Conservation (phyloP, 2,113 vertebrate species). For the Urocynchramus pylzowi region DNA sequence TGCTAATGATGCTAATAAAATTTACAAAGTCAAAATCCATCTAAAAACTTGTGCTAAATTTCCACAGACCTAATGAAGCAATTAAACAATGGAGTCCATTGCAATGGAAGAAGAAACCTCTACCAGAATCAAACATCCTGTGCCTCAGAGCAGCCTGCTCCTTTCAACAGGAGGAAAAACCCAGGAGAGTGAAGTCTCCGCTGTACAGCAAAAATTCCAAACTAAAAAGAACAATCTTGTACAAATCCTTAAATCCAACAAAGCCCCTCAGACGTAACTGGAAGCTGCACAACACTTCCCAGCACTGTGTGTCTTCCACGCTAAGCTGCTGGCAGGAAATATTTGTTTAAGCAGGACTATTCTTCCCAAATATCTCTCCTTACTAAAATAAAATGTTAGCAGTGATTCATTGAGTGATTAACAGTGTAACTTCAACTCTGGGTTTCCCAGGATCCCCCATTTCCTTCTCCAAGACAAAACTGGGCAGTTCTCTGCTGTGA, state of each 20-base stretch:
- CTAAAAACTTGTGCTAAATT: neutral
- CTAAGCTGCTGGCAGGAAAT: neutral
- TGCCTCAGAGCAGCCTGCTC: neutral
- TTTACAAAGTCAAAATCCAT: neutral
- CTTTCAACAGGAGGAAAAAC: neutral
- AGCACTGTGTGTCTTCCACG: neutral
- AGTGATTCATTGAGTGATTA: conserved; percentile 18
- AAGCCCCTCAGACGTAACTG: neutral
- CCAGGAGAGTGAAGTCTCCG: neutral
- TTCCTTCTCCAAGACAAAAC: neutral
- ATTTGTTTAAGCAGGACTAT: neutral
- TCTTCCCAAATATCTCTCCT: neutral
- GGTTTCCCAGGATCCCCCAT: neutral
- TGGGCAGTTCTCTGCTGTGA: neutral
- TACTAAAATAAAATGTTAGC: conserved; percentile 15
- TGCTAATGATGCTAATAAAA: neutral
- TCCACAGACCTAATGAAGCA: neutral
- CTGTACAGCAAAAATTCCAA: neutral
- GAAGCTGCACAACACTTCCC: neutral
- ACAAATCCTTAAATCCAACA: neutral
- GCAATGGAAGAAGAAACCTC: neutral
- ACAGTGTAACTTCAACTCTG: neutral
- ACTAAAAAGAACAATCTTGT: neutral
- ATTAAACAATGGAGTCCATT: neutral
- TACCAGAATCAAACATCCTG: neutral